Evolutionary conservation across 1,140 invertebrate genomes (phyloP).

Genomic region (Phortica variegata): DNA sequence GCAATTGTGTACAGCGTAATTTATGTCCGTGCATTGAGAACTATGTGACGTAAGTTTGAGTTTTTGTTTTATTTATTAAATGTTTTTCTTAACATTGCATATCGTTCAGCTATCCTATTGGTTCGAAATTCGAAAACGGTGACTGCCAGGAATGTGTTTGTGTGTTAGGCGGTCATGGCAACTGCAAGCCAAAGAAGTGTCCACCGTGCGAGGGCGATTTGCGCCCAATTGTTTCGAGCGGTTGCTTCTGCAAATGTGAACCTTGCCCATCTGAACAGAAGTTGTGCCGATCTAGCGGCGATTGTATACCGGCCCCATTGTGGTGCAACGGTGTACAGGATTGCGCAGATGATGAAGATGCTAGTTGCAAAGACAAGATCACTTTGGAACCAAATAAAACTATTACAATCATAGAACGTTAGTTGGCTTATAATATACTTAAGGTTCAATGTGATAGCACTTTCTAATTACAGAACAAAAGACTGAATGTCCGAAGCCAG

Average conservation of each 20-base stretch:
- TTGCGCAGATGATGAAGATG: conserved; percentile 79
- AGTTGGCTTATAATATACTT: neutral
- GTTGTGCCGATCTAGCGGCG: conserved; percentile 72
- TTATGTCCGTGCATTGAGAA: conserved; percentile 76
- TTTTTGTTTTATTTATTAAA: no score
- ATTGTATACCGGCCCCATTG: conserved; percentile 69
- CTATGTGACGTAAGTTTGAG: conserved; percentile 67
- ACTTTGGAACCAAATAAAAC: conserved; percentile 25
- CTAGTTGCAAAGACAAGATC: conserved; percentile 61
- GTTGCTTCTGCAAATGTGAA: conserved; percentile 74
- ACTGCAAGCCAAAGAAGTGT: conserved; percentile 70
- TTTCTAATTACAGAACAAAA: no score
- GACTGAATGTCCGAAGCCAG: conserved; percentile 57
- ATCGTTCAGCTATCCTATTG: conserved; percentile 73
- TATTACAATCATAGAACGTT: conserved; percentile 37
- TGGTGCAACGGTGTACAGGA: conserved; percentile 84
- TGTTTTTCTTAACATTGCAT: conserved; percentile 9
- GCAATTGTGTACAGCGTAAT: conserved; percentile 65
- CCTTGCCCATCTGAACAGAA: conserved; percentile 66
- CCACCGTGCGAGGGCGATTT: conserved; percentile 62
- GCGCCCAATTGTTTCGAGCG: conserved; percentile 44
- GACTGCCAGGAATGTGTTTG: conserved; percentile 78
- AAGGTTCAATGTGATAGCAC: neutral
- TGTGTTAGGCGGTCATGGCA: conserved; percentile 67
- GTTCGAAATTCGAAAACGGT: conserved; percentile 66